phyloP scores from a whole-genome alignment of 2,797 vertebrate genomes.

The Amblyopsis hoosieri region DNA sequence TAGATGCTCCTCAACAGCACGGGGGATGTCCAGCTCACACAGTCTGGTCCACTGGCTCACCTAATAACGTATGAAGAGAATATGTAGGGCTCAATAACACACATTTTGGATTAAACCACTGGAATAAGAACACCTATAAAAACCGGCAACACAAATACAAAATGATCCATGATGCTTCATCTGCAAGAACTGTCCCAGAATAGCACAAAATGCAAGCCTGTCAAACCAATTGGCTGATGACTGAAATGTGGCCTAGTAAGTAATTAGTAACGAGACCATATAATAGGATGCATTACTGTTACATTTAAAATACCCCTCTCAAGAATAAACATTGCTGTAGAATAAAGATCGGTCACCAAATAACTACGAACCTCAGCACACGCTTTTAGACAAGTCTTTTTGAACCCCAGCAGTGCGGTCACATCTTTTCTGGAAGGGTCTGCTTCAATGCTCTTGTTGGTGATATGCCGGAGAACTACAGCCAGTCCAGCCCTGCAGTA shows the following conservation, averaged over 20 bases:
- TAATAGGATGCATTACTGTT: too few relatives aligned
- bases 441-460: conserved; percentile 77
- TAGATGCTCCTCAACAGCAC: conserved; percentile 86
- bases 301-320: too few relatives aligned
- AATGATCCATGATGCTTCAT: too few relatives aligned
- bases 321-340: too few relatives aligned
- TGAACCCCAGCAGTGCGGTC: conserved; percentile 90
- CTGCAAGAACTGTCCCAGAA: too few relatives aligned
- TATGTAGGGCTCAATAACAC: neutral
- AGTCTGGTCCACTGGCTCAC: conserved; percentile 97
- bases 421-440: conserved; percentile 83
- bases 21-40: conserved; percentile 92
- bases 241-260: too few relatives aligned
- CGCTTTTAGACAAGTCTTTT: conserved; percentile 97
- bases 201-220: too few relatives aligned
- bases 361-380: conserved; percentile 90
- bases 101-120: neutral
- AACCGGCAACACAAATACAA: too few relatives aligned
- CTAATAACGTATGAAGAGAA: conserved; percentile 60
- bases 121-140: neutral
- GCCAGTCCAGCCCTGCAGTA: conserved; percentile 94
- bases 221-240: too few relatives aligned
- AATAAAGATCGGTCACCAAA: neutral
- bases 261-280: too few relatives aligned
- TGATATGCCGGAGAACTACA: conserved; percentile 89